A percentile compares a stretch with the other conserved stretches of the same genome.
These are phyloP conservation scores for Atrichornis clamosus DNA, from an alignment of 2,113 vertebrate species.

Conservation along the genomic window DNA sequence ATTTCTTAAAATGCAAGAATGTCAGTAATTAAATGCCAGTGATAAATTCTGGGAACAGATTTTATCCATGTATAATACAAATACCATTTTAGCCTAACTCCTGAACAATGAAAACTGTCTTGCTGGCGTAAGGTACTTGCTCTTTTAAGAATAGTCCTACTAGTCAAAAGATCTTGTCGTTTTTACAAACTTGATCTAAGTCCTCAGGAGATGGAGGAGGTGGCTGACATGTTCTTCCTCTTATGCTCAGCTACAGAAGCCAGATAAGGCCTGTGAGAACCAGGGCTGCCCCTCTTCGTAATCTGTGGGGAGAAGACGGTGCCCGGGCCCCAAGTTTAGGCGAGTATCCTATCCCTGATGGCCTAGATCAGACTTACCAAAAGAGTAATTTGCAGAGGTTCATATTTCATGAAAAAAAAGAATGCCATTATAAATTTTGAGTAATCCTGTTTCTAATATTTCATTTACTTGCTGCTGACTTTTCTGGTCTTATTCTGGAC, in stretches of 20 bases:
- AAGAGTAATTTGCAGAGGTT: neutral
- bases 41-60: neutral
- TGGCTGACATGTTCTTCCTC: neutral
- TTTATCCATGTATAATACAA: neutral
- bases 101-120: neutral
- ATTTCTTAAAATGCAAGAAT: neutral
- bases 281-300: neutral
- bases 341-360: fast-evolving
- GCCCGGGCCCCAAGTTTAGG: neutral
- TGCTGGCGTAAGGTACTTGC: neutral
- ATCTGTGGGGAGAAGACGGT: neutral
- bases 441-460: neutral
- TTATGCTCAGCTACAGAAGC: neutral
- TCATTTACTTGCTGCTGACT: neutral
- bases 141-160: neutral
- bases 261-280: fast-evolving
- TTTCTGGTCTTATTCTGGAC: neutral
- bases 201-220: neutral
- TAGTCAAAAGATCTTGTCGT: neutral
- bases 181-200: neutral
- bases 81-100: neutral
- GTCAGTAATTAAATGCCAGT: neutral
- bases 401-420: neutral
- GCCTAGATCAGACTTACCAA: neutral
- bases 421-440: neutral